These are phyloP conservation scores for Channallabes apus DNA, from an alignment of 2,797 vertebrate genomes.

Conservation along the genomic window DNA sequence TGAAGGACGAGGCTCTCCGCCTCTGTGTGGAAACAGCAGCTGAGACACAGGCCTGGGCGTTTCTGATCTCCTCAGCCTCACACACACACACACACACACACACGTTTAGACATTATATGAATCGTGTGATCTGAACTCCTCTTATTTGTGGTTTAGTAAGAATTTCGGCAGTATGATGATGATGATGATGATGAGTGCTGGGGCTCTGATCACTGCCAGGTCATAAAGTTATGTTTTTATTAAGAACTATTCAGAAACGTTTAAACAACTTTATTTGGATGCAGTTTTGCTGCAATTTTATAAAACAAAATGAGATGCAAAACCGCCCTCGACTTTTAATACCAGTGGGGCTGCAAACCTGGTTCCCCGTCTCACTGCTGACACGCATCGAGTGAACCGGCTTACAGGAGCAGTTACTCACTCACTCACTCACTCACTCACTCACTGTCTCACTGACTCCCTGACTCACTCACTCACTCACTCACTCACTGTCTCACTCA, in stretches of 20 bases:
- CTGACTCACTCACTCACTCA: too few species aligned
- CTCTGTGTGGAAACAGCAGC: not conserved
- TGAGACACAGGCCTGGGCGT: not conserved
- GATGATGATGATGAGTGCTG: not conserved
- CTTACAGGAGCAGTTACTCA: not conserved
- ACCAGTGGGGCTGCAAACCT: not conserved
- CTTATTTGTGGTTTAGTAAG: not conserved
- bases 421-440: too few species aligned
- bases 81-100: too few species aligned
- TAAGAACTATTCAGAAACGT: not conserved
- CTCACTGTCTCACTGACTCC: too few species aligned
- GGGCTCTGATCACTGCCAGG: not conserved
- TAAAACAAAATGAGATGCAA: not conserved
- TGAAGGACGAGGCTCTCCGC: not conserved
- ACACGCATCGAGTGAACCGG: not conserved
- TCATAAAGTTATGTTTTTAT: not conserved
- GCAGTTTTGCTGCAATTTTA: not conserved
- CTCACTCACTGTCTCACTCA: too few species aligned
- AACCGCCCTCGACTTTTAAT: not conserved
- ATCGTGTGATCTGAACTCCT: not conserved
- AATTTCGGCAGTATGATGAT: not conserved
- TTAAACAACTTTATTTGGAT: not conserved
- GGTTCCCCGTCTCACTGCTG: not conserved
- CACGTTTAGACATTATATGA: not conserved
- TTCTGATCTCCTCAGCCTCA: not conserved